These are phyloP conservation scores for Gymnorhina tibicen DNA, from an alignment of 2,113 vertebrate species.

Conservation along the genomic window DNA sequence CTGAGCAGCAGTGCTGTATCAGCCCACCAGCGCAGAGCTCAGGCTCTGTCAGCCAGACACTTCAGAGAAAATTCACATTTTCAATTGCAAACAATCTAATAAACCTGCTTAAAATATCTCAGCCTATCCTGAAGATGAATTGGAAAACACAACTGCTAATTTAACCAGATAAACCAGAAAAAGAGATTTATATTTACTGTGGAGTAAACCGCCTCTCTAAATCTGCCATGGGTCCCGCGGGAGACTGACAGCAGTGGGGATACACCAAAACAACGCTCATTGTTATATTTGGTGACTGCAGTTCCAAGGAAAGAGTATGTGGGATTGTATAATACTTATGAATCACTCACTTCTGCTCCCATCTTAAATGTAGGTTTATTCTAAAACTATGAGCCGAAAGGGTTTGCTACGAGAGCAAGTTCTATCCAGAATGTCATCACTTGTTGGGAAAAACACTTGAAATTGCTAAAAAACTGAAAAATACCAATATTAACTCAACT, in stretches of 20 bases:
- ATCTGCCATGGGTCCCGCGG: not conserved
- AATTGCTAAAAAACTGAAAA: not conserved
- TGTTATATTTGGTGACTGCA: conserved; percentile 6
- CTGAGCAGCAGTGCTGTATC: not conserved
- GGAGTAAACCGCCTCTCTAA: conserved; percentile 23
- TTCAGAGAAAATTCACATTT: not conserved
- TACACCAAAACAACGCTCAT: not conserved
- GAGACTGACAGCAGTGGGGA: conserved; percentile 27
- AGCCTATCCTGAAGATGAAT: not conserved
- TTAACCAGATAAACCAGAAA: not conserved
- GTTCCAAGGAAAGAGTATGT: not conserved
- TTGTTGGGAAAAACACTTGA: not conserved
- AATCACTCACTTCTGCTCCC: conserved; percentile 20
- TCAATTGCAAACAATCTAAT: not conserved
- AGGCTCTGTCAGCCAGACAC: not conserved
- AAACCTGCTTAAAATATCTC: not conserved
- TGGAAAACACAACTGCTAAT: conserved; percentile 4
- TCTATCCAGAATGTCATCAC: not conserved
- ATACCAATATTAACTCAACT: not conserved
- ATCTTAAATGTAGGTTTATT: not conserved
- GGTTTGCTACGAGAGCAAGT: not conserved
- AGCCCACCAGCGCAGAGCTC: not conserved
- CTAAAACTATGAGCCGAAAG: not conserved
- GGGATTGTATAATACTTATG: conserved; percentile 41
- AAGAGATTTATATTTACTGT: conserved; percentile 8